Evolutionary conservation across 2,888 invertebrate genomes (phyloP), one percentile per base, ranked within the genome.

Genomic region (Pyrgus malvae): DNA sequence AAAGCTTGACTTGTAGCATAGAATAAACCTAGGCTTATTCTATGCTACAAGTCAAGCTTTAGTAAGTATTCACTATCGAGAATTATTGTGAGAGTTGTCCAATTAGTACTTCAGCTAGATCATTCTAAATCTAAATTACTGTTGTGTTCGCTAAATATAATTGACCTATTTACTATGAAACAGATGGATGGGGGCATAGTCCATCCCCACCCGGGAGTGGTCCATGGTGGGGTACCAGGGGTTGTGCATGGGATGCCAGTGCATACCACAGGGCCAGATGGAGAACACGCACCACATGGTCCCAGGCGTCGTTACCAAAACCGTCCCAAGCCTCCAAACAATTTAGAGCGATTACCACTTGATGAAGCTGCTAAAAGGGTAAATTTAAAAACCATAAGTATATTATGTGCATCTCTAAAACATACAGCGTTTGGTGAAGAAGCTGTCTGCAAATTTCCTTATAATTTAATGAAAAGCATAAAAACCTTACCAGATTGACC

Each of bases 331-430:
- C 84, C 84, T 6, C 72, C 77, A 1, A 87, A 77, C 63, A 89
- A 83, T 59, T 59, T 81, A 31, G 94, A 94, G 64, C 84, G 92
- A 38, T 74, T 94, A 63, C 93, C 94, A 0, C 81, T 94, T 19
- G 93, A 93, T 69, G 94, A 94, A 76, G 94, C 94, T 53, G 94
- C 94, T 50, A 93, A 94, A 76, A 78, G 94, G 77, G 93, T 92
- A 80, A 69, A 73, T 66, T 40, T 14, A 6, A 23, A 42, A 8
- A 25, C 11, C n/a, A n/a, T n/a, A n/a, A n/a, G n/a, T n/a, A n/a
- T n/a, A n/a, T n/a, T n/a, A n/a, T n/a, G n/a, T n/a, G n/a, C n/a
- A n/a, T n/a, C n/a, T n/a, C n/a, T n/a, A n/a, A n/a, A n/a, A n/a
- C n/a, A n/a, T n/a, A n/a, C n/a, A n/a, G n/a, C n/a, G n/a, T n/a